A percentile compares a stretch with the other conserved stretches of the same genome.
These are phyloP conservation scores for Saccostrea glomerata DNA, from an alignment of 1,140 invertebrate species.

Conservation along the genomic window DNA sequence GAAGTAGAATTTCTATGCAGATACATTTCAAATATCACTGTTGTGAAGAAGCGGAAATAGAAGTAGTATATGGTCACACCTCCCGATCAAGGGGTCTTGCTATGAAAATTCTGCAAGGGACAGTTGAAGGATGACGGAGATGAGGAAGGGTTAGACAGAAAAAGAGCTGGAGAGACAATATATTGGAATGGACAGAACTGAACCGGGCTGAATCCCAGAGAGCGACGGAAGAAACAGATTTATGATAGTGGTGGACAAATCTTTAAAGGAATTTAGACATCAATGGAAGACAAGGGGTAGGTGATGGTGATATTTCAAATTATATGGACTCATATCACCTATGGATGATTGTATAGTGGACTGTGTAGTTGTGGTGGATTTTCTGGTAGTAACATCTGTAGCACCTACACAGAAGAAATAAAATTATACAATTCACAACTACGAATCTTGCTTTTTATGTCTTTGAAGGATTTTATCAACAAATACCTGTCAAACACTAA, in stretches of 20 bases:
- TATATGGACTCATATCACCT: background rate
- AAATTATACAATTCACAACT: background rate
- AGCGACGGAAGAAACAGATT: conserved; percentile 7
- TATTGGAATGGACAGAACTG: conserved; percentile 41
- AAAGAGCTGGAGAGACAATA: conserved; percentile 36
- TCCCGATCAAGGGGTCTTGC: background rate
- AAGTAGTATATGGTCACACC: conserved; percentile 15
- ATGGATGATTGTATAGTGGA: conserved; percentile 1
- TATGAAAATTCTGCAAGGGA: conserved; percentile 10
- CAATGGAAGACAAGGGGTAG: background rate
- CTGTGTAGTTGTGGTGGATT: background rate
- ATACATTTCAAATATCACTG: background rate
- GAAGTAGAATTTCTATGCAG: background rate
- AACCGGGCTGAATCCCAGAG: conserved; percentile 31
- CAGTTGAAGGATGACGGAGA: background rate
- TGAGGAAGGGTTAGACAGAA: conserved; percentile 35
- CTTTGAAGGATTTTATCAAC: too few relatives aligned
- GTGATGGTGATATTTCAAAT: background rate
- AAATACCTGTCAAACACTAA: background rate
- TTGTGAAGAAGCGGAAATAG: conserved; percentile 26
- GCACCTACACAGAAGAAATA: background rate
- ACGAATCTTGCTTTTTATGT: too few relatives aligned
- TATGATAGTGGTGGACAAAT: background rate
- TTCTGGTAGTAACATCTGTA: background rate
- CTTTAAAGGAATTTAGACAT: background rate